Conservation (phyloP, 2,113 vertebrate species). For the Suricata suricatta region DNA sequence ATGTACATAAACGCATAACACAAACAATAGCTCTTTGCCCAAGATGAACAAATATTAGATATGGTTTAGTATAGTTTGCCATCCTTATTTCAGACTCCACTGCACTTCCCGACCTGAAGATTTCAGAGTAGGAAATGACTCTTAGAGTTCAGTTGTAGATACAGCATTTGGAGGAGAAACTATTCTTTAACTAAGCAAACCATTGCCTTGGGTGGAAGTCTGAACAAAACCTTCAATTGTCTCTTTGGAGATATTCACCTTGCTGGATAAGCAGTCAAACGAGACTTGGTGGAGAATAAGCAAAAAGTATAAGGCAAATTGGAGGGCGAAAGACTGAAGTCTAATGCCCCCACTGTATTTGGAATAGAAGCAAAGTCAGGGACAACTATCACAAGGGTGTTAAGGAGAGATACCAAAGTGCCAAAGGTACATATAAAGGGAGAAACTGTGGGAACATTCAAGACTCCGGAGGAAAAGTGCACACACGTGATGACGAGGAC, state of each 20-base stretch:
- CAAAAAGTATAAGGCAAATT: not conserved
- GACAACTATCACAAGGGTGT: not conserved
- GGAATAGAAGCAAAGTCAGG: not conserved
- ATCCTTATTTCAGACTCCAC: not conserved
- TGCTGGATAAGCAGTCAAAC: not conserved
- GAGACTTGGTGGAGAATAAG: not conserved
- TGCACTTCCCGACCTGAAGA: not conserved
- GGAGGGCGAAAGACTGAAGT: not conserved
- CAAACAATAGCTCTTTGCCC: not conserved
- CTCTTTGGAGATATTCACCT: not conserved
- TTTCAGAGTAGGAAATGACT: slow-evolving; percentile 2
- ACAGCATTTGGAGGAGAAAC: not conserved
- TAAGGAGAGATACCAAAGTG: not conserved
- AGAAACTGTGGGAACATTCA: not conserved
- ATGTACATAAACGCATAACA: not conserved
- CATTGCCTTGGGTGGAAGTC: not conserved
- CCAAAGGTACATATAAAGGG: not conserved
- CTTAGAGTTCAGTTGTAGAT: not conserved
- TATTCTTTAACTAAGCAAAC: not conserved
- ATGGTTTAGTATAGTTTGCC: not conserved
- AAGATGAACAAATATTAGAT: not conserved
- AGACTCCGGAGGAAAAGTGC: not conserved
- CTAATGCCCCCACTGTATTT: not conserved
- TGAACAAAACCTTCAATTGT: not conserved
- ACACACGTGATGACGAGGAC: fast-evolving